Evolutionary conservation across 2,113 vertebrate species (phyloP), one percentile per base, ranked within the genome.

Genomic region (Scomber colias): DNA sequence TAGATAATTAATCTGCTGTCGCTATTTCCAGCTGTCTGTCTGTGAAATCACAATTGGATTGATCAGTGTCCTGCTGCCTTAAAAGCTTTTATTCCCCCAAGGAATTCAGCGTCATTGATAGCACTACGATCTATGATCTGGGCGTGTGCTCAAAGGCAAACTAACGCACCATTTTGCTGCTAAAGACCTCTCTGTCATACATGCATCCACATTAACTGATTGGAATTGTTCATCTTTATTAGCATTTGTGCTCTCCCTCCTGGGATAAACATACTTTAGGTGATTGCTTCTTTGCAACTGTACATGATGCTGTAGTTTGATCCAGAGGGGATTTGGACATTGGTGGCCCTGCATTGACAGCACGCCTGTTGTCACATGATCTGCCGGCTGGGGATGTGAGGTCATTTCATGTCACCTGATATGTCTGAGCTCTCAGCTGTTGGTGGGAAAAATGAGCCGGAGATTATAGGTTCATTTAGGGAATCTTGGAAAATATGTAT

Each of bases 211-310:
- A 92, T 92, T 92, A 89, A 89, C 85, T 90, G 87, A 93, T 91
- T 91, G 89, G 75, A 91, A 84, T 68, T 73, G 85, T 84, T 87
- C 71, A 24, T 85, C 79, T 87, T 90, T 91, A 92, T 93, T 92
- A 88, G 87, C 85, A 83, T 87, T 84, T 77, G 79, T 74, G 75
- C 72, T 73, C 44, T 3, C 49, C 59, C 75, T 79, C 68, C 67
- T 54, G 77, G 82, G 84, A 89, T 88, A 81, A 87, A 86, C 66
- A 81, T 87, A 90, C 89, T 92, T 93, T 87, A 89, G 82, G 81
- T 72, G 88, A 92, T 92, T 93, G 90, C 80, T 89, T 92, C 79
- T 83, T 82, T 81, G 83, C 67, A 49, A 54, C 56, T 69, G 78
- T 79, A 56, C 83, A 84, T 81, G 85, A 91, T 86, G 78, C 83